Percentiles rank a stretch among this genome's conserved stretches.
Evolutionary conservation across 2,113 vertebrate species (phyloP).

Genomic region (Marmota flaviventris): DNA sequence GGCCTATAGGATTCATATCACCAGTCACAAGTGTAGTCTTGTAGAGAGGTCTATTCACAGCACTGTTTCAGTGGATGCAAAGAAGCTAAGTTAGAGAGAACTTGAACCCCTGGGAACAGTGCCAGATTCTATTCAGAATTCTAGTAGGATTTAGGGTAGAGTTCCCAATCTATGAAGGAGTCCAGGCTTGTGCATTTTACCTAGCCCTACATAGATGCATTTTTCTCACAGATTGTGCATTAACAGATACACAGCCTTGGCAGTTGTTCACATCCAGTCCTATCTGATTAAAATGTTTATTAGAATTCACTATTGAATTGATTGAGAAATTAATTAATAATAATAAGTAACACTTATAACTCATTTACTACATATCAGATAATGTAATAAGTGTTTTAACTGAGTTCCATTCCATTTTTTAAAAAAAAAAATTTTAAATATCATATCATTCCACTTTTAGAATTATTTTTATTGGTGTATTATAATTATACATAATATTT

Average conservation of each 20-base stretch:
- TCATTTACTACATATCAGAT: neutral
- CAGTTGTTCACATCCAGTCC: neutral
- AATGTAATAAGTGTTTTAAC: neutral
- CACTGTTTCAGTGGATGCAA: neutral
- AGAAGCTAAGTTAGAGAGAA: neutral
- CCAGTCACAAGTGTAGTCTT: neutral
- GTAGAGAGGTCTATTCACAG: neutral
- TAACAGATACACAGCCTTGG: neutral
- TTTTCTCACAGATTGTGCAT: neutral
- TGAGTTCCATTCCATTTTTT: neutral
- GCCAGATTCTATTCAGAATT: neutral
- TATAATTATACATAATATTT: too few species aligned
- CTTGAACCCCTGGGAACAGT: neutral
- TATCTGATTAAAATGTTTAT: neutral
- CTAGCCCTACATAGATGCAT: neutral
- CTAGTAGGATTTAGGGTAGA: neutral
- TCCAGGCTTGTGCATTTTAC: neutral
- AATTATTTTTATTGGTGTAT: too few species aligned
- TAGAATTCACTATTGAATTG: neutral
- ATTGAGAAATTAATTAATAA: neutral
- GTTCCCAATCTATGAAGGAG: neutral
- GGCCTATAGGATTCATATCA: neutral
- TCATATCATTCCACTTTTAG: neutral
- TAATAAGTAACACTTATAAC: slow-evolving; percentile 12
- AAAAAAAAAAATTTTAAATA: neutral